These are phyloP conservation scores for Petrosia ficiformis DNA, from an alignment of 37 sponge, comb jelly and placozoan genomes.

Conservation along the genomic window DNA sequence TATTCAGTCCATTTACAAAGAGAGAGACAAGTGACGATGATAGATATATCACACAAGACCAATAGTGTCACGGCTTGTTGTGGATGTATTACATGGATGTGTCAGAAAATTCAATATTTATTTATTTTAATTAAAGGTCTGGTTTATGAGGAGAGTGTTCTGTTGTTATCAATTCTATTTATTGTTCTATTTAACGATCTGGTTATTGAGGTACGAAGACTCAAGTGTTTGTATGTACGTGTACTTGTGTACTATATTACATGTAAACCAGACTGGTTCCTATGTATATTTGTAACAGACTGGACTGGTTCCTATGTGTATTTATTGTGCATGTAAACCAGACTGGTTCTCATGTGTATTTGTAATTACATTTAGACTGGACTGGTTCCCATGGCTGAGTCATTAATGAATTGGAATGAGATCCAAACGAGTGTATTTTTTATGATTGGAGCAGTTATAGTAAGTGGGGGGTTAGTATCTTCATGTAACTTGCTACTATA, in stretches of 20 bases:
- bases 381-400: constrained; percentile 70
- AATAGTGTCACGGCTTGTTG: too few species aligned
- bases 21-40: background rate
- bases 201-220: background rate
- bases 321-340: too few species aligned
- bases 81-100: background rate
- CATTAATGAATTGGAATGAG: constrained; percentile 61
- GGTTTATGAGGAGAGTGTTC: background rate
- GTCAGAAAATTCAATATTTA: too few species aligned
- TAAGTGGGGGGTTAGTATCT: too few species aligned
- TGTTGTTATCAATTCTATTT: background rate
- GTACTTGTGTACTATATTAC: background rate
- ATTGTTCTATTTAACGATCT: background rate
- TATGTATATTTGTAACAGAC: too few species aligned
- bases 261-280: too few species aligned
- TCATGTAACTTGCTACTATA: too few species aligned
- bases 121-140: background rate
- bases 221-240: background rate
- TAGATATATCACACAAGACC: background rate
- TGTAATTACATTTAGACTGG: too few species aligned
- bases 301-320: constrained; percentile 74
- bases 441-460: constrained; percentile 53
- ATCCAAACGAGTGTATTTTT: constrained; percentile 68
- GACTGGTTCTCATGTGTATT: too few species aligned
- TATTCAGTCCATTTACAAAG: too few species aligned